Evolutionary conservation across 2,888 invertebrate genomes (phyloP).

Genomic region (Venusia cambrica): DNA sequence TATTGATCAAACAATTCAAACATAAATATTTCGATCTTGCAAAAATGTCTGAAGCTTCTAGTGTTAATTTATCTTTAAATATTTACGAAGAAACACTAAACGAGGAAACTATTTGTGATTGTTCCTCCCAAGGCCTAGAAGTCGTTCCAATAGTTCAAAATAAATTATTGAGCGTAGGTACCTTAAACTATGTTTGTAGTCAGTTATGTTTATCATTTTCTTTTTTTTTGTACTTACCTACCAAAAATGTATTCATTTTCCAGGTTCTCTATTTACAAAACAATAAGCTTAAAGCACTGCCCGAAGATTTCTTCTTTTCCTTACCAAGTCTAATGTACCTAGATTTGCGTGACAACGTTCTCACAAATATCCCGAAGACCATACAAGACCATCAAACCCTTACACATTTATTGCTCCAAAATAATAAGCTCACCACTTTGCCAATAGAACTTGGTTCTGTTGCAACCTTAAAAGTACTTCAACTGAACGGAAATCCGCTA

Average conservation of each 20-base stretch:
- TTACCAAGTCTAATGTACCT: constrained; percentile 82
- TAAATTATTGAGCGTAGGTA: constrained; percentile 51
- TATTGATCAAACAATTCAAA: constrained; percentile 54
- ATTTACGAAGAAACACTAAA: constrained; percentile 57
- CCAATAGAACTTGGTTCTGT: constrained; percentile 84
- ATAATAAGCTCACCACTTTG: constrained; percentile 80
- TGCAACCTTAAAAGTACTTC: constrained; percentile 81
- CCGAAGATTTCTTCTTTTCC: constrained; percentile 80
- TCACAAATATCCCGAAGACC: constrained; percentile 76
- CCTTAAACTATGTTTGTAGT: background rate
- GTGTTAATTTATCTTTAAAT: constrained; percentile 31
- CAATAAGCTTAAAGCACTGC: constrained; percentile 76
- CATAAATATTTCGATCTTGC: constrained; percentile 2
- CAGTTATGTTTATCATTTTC: too few species aligned
- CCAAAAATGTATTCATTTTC: too few species aligned
- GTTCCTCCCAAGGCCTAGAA: constrained; percentile 48
- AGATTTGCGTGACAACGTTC: constrained; percentile 83
- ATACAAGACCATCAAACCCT: constrained; percentile 80
- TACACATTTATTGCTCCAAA: constrained; percentile 83
- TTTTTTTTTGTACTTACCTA: too few species aligned
- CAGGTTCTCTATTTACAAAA: constrained; percentile 72
- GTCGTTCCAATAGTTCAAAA: constrained; percentile 47
- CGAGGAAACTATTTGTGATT: constrained; percentile 50
- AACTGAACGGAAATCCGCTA: constrained; percentile 82
- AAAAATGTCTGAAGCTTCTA: constrained; percentile 45